phyloP scores from a whole-genome alignment of 2,888 invertebrate genomes.

The Limnephilus auricula region DNA sequence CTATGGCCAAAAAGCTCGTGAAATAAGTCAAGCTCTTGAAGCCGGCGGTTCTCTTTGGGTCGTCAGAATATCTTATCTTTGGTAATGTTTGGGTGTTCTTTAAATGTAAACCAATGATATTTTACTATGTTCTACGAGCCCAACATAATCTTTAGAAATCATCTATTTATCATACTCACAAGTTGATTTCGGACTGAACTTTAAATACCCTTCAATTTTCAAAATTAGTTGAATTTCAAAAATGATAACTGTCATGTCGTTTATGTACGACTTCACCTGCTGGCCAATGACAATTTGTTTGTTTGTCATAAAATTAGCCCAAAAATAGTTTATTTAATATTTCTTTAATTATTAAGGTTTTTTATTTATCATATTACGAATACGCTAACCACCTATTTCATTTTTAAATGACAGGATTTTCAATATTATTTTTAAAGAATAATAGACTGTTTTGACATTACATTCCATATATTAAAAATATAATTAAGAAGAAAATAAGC shows the following conservation, averaged over 20 bases:
- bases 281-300: background rate
- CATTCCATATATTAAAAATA: background rate
- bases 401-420: background rate
- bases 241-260: background rate
- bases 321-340: background rate
- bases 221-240: background rate
- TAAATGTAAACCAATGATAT: background rate
- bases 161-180: background rate
- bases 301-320: background rate
- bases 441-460: background rate
- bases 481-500: background rate
- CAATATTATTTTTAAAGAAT: background rate
- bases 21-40: background rate
- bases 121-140: background rate
- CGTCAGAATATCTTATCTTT: background rate
- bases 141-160: background rate
- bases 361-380: background rate
- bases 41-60: background rate
- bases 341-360: background rate
- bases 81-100: background rate
- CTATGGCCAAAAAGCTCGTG: background rate
- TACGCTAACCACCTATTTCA: background rate
- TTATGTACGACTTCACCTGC: background rate
- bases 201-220: background rate
- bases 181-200: background rate